Conservation (phyloP, 1,140 invertebrate species). For the Anadara kagoshimensis region DNA sequence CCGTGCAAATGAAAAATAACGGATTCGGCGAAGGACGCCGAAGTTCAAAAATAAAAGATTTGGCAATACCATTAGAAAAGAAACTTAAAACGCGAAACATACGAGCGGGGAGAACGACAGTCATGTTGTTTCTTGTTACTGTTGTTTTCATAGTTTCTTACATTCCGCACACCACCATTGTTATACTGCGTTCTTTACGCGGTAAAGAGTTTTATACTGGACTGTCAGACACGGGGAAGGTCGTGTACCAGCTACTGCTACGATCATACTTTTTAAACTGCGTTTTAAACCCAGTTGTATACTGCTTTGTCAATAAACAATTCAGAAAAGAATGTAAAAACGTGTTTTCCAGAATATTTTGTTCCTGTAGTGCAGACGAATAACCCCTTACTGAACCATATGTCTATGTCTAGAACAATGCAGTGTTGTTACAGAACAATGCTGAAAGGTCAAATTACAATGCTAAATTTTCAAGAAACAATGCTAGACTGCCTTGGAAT, state of each 20-base stretch:
- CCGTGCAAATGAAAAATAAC: no score
- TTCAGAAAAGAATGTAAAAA: slow-evolving; percentile 53
- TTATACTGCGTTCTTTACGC: slow-evolving; percentile 25
- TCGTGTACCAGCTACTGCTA: slow-evolving; percentile 30
- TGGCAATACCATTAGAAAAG: background rate
- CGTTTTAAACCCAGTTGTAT: slow-evolving; percentile 36
- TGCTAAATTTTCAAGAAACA: no score
- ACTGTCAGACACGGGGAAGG: slow-evolving; percentile 21
- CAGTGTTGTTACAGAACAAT: no score
- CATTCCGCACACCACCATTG: slow-evolving; percentile 25
- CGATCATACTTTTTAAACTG: slow-evolving; percentile 34
- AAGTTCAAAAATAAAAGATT: no score
- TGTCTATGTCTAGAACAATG: no score
- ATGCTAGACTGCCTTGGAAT: no score
- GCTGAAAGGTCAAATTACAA: no score
- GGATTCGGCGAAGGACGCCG: no score
- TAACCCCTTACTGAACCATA: no score
- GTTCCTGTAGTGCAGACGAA: background rate
- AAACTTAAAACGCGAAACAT: slow-evolving; percentile 1
- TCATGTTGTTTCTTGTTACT: slow-evolving; percentile 41
- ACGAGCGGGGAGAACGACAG: slow-evolving; percentile 32
- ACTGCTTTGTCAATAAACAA: slow-evolving; percentile 41
- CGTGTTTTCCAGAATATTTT: slow-evolving; percentile 4
- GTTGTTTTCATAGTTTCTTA: slow-evolving; percentile 35
- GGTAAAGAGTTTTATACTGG: background rate